These are phyloP conservation scores for Sinocyclocheilus rhinocerous DNA, from an alignment of 2,113 vertebrate genomes.

Conservation along the genomic window DNA sequence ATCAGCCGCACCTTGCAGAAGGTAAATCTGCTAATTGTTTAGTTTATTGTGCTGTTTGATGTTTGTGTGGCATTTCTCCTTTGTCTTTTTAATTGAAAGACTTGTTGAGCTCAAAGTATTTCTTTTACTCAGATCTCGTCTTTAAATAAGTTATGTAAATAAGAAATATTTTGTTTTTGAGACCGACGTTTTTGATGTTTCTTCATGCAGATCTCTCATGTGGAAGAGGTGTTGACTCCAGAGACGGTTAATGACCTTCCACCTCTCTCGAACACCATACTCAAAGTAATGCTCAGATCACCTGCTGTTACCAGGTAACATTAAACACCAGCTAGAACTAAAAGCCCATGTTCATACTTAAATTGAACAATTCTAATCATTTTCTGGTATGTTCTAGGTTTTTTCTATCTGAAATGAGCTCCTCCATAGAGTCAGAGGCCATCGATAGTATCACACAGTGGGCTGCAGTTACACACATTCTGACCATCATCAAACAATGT, in stretches of 20 bases:
- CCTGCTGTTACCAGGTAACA: slow-evolving; percentile 80
- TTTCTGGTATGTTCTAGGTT: slow-evolving; percentile 73
- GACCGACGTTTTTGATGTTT: not conserved
- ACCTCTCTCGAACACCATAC: slow-evolving; percentile 81
- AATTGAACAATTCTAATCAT: not conserved
- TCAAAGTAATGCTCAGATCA: slow-evolving; percentile 79
- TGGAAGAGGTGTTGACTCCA: slow-evolving; percentile 74
- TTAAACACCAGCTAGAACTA: not conserved
- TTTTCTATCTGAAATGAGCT: slow-evolving; percentile 81
- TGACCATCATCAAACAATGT: slow-evolving; percentile 80
- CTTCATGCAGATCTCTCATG: slow-evolving; percentile 66
- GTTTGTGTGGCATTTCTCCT: not conserved
- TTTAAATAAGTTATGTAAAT: not conserved
- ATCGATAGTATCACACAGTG: slow-evolving; percentile 81
- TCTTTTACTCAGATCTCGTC: not conserved
- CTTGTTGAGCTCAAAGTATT: not conserved
- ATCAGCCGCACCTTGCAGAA: slow-evolving; percentile 80
- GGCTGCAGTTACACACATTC: slow-evolving; percentile 75
- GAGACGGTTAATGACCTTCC: slow-evolving; percentile 82
- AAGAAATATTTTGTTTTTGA: not conserved
- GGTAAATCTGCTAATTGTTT: slow-evolving; percentile 69
- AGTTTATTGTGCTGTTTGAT: not conserved
- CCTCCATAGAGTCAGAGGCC: slow-evolving; percentile 78
- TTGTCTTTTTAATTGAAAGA: slow-evolving; percentile 7
- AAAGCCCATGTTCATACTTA: not conserved